Base-by-base conservation (phyloP, 92 coral and sea anemone species). In the Pocillopora grandis region DNA sequence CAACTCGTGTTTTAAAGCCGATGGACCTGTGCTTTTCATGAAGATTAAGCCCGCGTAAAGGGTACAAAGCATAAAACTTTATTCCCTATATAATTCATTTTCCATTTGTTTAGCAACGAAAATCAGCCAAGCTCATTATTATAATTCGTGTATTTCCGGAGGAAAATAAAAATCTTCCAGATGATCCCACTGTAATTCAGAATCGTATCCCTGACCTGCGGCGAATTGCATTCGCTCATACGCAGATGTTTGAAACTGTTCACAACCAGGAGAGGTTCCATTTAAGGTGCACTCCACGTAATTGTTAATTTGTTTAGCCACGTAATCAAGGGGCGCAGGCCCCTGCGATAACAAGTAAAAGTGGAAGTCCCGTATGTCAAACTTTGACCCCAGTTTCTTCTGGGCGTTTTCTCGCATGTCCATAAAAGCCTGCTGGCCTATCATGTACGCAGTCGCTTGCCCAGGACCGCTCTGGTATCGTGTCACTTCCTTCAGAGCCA, bases 391-490 rank as follows among this genome's bases (percentile, higher is more conserved):
- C 55, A 96, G 92, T 65, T 84, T 94, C 58, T 37, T 81, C 59
- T 83, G 78, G 20, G 99, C 94, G 58, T 81, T 85, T 12, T 86
- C 37, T 17, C 99, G 93, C 87, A 94, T 90, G 65, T 83, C 80
- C 66, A 90, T 85, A 60, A 96, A 88, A 16, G 98, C 98, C 80
- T 86, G 95, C 86, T 94, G 99, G 76, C 99, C 99, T 66, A 94
- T 92, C 98, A 94, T 96, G 85, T 96, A 96, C 76, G 99, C 95
- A 59, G 92, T 89, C 33, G 99, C 99, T 79, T 96, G 99, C 36
- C 99, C 99, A 12, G 99, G 99, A 31, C 94, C 95, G 78, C 97
- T 90, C 76, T 96, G 99, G 70, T 96, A 96, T 12, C 99, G 90
- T 19, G 99, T 94, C 62, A 96, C 96, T 81, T 96, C 99, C 73